Base-by-base conservation (phyloP, 2,888 invertebrate genomes). In the Cryptocheilus praepositus region DNA sequence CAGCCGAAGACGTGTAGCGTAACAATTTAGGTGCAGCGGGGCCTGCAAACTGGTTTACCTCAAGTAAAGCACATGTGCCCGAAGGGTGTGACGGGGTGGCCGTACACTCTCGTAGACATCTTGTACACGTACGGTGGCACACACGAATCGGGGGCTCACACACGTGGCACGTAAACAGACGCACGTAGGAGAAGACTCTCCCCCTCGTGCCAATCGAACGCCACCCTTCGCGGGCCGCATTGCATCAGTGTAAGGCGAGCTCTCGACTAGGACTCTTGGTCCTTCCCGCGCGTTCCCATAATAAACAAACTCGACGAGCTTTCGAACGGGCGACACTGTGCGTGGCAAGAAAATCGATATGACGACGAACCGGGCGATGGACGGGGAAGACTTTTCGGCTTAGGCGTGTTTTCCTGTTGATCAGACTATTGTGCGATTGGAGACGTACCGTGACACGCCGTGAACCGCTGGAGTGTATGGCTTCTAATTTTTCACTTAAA, bases 241-340 rank as follows among this genome's bases (percentile, higher is more conserved):
- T 77, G 83, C 83, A 81, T 82, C 83, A 83, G 83, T 83, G 81
- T 73, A 70, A 75, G 77, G 67, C 80, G 73, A 73, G 70, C 81
- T 71, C 73, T 77, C 81, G 77, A 64, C 59, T 70, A 70, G 77
- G 70, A 70, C 76, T 79, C 80, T 76, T 75, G 76, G 73, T 71
- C 67, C 74, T 73, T 73, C 66, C 61, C 64, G 18, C 46, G 52
- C 55, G 22, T 58, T 2, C 21, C 5, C 2, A 55, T 73, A 64
- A 65, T 77, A 77, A 77, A 77, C 77, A 77, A 58, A 67, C 58
- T 60, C 43, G 49, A 3, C 49, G 49, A 49, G 8, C 49, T 18
- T 16, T 49, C 8, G 18, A 16, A n/a, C 7, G 49, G 49, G 15
- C 16, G 16, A 16, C 49, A 4, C 18, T 13, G 49, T 18, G 16